Base-by-base conservation (phyloP, 1,140 invertebrate species). In the Trichonephila clavipes region DNA sequence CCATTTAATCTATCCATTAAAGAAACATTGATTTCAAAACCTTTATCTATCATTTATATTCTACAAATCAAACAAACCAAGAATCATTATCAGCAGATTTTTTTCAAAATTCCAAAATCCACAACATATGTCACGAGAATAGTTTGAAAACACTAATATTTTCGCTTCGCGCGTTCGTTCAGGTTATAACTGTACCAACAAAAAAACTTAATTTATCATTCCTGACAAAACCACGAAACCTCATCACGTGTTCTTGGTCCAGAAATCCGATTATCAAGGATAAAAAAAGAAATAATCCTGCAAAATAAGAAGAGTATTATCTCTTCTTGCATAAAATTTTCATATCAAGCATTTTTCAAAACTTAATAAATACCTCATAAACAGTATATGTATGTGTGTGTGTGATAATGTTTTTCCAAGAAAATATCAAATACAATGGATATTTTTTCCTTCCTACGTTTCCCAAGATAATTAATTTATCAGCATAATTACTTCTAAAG, bases 301-400 rank as follows among this genome's bases (percentile, higher is more conserved):
- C 18, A n/a, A 51, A 51, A 51, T 51, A 51, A 51, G 64, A 66
- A 66, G 19, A 66, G n/a, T n/a, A 66, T n/a, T n/a, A n/a, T 21
- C 24, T 18, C 3, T 18, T 34, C 34, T 34, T 16, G 72, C 72
- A 77, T 77, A 77, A 77, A 64, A 77, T 77, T 77, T 77, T 34
- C 34, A 77, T 77, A 77, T 77, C 34, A 40, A 34, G 72, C 24
- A 77, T 77, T 40, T 77, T 77, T 28, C 28, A 77, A 77, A 77
- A 28, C 28, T 1, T 72, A 72, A 72, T 72, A 77, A 28, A 77
- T 77, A 14, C 34, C 72, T 34, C 72, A 77, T 77, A 77, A 77
- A 77, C 28, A 34, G 5, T 40, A 18, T 77, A 34, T 34, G n/a
- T n/a, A n/a, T n/a, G n/a, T n/a, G n/a, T n/a, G n/a, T n/a, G n/a